These are phyloP conservation scores for Xyrauchen texanus DNA, from an alignment of 2,113 vertebrate species.

Conservation along the genomic window DNA sequence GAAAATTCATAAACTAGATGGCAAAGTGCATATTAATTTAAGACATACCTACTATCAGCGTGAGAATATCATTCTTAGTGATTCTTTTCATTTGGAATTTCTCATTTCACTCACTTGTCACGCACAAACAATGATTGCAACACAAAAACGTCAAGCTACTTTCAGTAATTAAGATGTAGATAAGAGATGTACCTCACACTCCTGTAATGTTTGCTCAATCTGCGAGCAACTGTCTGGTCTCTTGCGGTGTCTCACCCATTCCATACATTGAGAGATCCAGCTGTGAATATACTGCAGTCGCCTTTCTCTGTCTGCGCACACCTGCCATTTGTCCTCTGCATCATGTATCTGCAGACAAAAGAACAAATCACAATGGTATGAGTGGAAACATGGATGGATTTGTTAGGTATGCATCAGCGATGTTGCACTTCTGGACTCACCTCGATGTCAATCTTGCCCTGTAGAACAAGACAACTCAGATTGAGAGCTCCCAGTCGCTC, in stretches of 20 bases:
- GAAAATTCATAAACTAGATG: too few relatives aligned
- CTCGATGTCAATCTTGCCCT: conserved; percentile 76
- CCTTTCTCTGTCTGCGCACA: conserved; percentile 78
- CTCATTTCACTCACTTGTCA: too few relatives aligned
- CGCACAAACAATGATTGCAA: not conserved
- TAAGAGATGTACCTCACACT: conserved; percentile 78
- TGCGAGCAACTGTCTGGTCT: conserved; percentile 73
- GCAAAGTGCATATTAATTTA: too few relatives aligned
- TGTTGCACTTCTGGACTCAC: conserved; percentile 63
- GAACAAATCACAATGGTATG: not conserved
- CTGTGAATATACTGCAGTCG: conserved; percentile 68
- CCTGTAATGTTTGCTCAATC: conserved; percentile 70
- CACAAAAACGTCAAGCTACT: not conserved
- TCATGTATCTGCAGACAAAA: conserved; percentile 72
- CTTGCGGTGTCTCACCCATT: conserved; percentile 69
- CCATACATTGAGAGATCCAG: conserved; percentile 76
- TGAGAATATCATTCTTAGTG: too few relatives aligned
- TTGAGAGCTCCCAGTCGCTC: conserved; percentile 84
- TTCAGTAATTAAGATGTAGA: not conserved
- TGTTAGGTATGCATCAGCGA: not conserved
- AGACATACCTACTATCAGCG: too few relatives aligned
- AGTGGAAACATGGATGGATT: not conserved
- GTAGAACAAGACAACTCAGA: conserved; percentile 77
- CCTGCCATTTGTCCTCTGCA: conserved; percentile 75
- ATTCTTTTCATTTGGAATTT: too few relatives aligned